Evolutionary conservation across 2,797 vertebrate species (phyloP).

Genomic region (Ispidina picta): DNA sequence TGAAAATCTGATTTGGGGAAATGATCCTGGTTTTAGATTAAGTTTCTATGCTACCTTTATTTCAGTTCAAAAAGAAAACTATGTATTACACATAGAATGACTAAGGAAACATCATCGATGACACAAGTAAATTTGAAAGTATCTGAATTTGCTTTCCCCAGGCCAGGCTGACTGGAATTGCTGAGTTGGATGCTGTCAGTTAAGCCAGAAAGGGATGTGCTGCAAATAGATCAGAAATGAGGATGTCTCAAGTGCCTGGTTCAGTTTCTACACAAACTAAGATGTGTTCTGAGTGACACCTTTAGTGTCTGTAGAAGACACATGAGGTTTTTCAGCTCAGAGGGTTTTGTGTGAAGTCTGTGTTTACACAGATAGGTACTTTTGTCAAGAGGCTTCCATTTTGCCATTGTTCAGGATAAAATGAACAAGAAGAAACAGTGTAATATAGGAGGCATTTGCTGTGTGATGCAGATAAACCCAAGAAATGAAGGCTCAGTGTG

Average conservation of each 20-base stretch:
- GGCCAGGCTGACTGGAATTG: background rate
- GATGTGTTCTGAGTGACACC: background rate
- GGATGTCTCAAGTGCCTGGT: background rate
- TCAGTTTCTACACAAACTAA: background rate
- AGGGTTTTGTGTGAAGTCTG: background rate
- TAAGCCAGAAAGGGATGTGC: background rate
- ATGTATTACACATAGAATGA: rapidly evolving
- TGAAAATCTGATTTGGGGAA: background rate
- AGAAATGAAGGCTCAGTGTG: background rate
- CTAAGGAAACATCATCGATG: background rate
- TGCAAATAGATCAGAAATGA: background rate
- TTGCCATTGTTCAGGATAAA: background rate
- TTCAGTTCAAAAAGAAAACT: background rate
- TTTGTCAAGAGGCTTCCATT: background rate
- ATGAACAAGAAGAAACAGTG: background rate
- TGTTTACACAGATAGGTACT: background rate
- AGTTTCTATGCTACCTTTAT: background rate
- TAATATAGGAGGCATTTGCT: background rate
- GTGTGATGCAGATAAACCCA: background rate
- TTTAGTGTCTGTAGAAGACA: background rate
- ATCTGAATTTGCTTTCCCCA: background rate
- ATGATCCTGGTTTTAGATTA: background rate
- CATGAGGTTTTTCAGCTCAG: background rate
- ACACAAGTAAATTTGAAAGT: background rate
- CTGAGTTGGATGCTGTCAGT: rapidly evolving